Evolutionary conservation across 2,888 invertebrate species (phyloP), one percentile per base, ranked within the genome.

Genomic region (Cylloceria caligata): DNA sequence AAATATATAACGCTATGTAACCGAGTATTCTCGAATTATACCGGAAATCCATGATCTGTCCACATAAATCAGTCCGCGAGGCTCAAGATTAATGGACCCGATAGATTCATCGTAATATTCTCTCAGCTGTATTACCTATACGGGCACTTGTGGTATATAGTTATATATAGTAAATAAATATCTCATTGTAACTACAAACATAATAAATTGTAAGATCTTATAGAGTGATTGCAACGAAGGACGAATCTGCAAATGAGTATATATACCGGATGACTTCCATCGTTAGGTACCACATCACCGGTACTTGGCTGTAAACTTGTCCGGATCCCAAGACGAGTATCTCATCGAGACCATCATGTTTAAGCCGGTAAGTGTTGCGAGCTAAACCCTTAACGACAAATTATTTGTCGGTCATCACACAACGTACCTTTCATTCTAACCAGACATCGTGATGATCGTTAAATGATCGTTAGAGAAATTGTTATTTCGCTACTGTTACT

Each of bases 211-310:
- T n/a, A n/a, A n/a, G n/a, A n/a, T n/a, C n/a, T n/a, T n/a, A n/a
- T n/a, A n/a, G n/a, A n/a, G n/a, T 19, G 36, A 0, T 67, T 27
- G 5, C 5, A 16, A 0, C 30, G 72, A 81, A 81, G 81, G 81
- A 76, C 76, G 27, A 52, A 45, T 73, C 72, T 52, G 39, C 45
- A 13, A 67, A 72, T 67, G 72, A 21, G 62, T 76, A 68, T 81
- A 81, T 76, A 81, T 65, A 73, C 52, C 7, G 27, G 52, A 62
- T 55, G 49, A 24, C 60, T 81, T 34, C 27, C 64, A 49, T 76
- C 36, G 42, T 21, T 24, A 30, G 42, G 19, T 42, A 76, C 24
- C 76, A 81, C 45, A 72, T 4, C 4, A 52, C 36, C n/a, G 64
- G 34, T 34, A 34, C 68, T 55, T 68, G 16, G 36, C 24, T 39